phyloP scores from a whole-genome alignment of 2,113 vertebrate species.

The Phalacrocorax pelagicus region DNA sequence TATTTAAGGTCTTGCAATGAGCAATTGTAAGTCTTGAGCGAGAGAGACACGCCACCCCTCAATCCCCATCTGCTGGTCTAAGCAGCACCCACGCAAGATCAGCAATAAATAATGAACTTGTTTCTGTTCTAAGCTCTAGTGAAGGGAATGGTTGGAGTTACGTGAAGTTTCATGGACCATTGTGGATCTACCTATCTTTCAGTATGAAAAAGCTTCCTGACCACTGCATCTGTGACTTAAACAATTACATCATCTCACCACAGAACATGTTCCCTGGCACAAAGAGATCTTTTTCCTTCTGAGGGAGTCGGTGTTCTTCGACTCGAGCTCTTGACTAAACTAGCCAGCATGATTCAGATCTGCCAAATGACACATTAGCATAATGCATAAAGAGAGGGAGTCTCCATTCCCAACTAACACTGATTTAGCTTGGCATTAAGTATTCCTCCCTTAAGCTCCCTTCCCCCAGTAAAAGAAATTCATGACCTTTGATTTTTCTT shows the following conservation, averaged over 20 bases:
- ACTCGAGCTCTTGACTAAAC: conserved; percentile 53
- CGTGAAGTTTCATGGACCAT: neutral
- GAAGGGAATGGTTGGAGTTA: neutral
- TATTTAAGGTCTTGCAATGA: neutral
- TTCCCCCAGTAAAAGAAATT: neutral
- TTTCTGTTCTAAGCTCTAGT: neutral
- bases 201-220: neutral
- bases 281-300: conserved; percentile 67
- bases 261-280: conserved; percentile 66
- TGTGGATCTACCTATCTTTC: conserved; percentile 3
- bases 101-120: neutral
- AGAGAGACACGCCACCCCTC: too few species aligned
- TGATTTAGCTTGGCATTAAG: conserved; percentile 57
- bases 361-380: conserved; percentile 71
- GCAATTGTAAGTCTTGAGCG: neutral
- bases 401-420: conserved; percentile 60
- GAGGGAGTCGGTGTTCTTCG: conserved; percentile 68
- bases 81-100: neutral
- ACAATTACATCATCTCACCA: conserved; percentile 70
- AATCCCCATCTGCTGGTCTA: neutral
- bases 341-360: conserved; percentile 60
- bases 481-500: conserved; percentile 15
- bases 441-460: neutral
- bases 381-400: conserved; percentile 53
- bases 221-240: conserved; percentile 12